A percentile compares a stretch with the other conserved stretches of the same genome.
These are phyloP conservation scores for Triops cancriformis DNA, from an alignment of 1,140 invertebrate genomes.

Conservation along the genomic window DNA sequence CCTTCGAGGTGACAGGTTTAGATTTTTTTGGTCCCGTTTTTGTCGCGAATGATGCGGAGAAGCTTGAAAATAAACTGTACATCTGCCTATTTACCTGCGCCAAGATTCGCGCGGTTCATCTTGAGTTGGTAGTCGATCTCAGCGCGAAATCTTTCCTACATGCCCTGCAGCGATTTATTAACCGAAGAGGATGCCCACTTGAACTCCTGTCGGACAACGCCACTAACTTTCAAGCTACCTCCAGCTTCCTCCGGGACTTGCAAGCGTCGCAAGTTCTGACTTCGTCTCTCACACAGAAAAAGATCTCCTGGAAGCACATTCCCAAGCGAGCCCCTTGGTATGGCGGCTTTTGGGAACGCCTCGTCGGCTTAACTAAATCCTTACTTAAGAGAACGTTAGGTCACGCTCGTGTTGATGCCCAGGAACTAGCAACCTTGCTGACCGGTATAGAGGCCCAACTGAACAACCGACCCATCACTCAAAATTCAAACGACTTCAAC, in stretches of 20 bases:
- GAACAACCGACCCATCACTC: conserved; percentile 20
- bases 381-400: conserved; percentile 27
- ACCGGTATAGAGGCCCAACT: conserved; percentile 18
- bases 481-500: not conserved
- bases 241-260: not conserved
- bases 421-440: conserved; percentile 21
- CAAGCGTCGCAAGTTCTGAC: not conserved
- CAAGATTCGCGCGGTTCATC: too few relatives aligned
- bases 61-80: conserved; percentile 16
- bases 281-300: not conserved
- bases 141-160: conserved; percentile 30
- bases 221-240: conserved; percentile 16
- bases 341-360: too few relatives aligned
- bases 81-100: conserved; percentile 38
- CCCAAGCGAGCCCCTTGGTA: too few relatives aligned
- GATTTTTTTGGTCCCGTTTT: conserved; percentile 2
- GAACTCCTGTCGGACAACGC: conserved; percentile 25
- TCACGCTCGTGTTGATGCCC: conserved; percentile 14
- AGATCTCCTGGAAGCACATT: conserved; percentile 32
- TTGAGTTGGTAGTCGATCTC: conserved; percentile 32
- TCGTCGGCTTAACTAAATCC: conserved; percentile 32
- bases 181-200: not conserved
- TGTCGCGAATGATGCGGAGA: not conserved
- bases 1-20: conserved; percentile 18
- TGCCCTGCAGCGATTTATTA: conserved; percentile 30